Evolutionary conservation across 2,113 vertebrate genomes (phyloP).

Genomic region (Casuarius casuarius): DNA sequence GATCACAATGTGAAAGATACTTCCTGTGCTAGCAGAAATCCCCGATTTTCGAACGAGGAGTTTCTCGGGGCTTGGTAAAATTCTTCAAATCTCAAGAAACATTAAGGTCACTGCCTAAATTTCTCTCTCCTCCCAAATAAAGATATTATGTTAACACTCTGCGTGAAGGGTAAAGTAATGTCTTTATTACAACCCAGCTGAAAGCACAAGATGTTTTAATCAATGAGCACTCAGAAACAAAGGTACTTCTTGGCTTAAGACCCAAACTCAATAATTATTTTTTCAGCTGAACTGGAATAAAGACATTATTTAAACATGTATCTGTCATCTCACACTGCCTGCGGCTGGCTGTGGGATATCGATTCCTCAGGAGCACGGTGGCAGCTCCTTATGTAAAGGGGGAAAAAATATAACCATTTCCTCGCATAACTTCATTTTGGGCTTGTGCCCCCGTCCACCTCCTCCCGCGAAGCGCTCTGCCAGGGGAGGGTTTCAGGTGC

Average conservation of each 20-base stretch:
- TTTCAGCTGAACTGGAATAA: conserved; percentile 63
- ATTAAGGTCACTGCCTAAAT: conserved; percentile 23
- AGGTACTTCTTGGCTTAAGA: conserved; percentile 51
- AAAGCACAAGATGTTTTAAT: conserved; percentile 46
- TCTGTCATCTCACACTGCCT: conserved; percentile 51
- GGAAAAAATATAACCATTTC: neutral
- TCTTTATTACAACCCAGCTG: conserved; percentile 14
- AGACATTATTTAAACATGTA: conserved; percentile 57
- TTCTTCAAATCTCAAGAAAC: conserved; percentile 51
- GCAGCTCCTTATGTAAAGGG: conserved; percentile 21
- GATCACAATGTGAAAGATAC: conserved; percentile 54
- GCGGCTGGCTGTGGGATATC: conserved; percentile 1
- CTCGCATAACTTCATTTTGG: neutral
- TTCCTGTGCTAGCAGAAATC: conserved; percentile 64
- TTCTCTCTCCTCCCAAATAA: neutral
- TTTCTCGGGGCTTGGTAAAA: conserved; percentile 30
- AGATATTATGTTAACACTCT: neutral
- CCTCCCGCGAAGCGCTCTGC: neutral
- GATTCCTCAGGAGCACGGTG: conserved; percentile 19
- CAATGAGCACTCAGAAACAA: conserved; percentile 42
- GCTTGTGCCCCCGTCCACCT: neutral
- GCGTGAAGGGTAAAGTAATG: neutral
- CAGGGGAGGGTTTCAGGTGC: neutral
- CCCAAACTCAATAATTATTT: conserved; percentile 55
- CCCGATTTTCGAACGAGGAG: conserved; percentile 12